Evolutionary conservation across 1,140 invertebrate species (phyloP).

Genomic region (Penaeus japonicus): DNA sequence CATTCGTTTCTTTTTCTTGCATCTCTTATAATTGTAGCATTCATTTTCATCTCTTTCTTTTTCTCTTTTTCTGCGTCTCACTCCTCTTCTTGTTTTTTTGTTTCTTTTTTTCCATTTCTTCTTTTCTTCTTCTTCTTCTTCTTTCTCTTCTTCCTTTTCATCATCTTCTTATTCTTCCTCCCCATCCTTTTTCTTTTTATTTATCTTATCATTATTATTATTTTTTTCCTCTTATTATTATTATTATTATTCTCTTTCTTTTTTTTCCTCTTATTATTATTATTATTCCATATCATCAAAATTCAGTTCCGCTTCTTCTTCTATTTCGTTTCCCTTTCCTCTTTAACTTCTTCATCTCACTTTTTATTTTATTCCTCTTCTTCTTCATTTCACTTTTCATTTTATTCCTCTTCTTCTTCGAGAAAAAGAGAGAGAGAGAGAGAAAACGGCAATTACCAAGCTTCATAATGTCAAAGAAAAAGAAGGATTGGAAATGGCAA

Average conservation of each 20-base stretch:
- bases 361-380: not conserved
- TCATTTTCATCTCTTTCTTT: not conserved
- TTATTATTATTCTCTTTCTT: not conserved
- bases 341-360: not conserved
- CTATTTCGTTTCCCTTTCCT: not conserved
- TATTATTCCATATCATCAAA: not conserved
- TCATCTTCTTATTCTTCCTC: not conserved
- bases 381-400: not conserved
- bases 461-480: no score
- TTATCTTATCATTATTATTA: not conserved
- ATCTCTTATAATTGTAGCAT: not conserved
- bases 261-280: not conserved
- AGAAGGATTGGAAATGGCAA: no score
- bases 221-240: not conserved
- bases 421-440: no score
- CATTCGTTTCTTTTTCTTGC: not conserved
- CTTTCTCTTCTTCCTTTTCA: not conserved
- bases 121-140: not conserved
- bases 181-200: not conserved
- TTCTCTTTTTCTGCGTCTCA: not conserved
- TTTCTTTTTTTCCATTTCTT: not conserved
- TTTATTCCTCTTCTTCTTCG: not conserved
- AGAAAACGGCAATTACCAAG: no score
- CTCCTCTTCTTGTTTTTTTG: not conserved
- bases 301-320: not conserved